Conservation (phyloP, 1,140 invertebrate genomes). For the Drosophila nannoptera region DNA sequence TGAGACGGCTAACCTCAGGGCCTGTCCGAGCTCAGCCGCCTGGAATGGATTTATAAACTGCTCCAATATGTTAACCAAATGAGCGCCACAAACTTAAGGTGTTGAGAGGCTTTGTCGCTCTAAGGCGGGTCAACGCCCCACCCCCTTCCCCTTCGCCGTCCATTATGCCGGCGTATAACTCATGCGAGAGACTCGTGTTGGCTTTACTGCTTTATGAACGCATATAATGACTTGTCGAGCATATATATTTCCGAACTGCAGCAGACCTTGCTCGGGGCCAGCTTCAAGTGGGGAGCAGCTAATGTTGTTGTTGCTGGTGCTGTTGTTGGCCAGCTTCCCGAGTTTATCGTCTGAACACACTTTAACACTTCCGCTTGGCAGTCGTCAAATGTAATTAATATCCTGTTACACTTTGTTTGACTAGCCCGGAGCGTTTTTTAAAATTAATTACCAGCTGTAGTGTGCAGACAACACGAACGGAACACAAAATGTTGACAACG, state of each 20-base stretch:
- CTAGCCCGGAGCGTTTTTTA: conserved; percentile 72
- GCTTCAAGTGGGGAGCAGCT: too few relatives aligned
- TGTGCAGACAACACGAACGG: conserved; percentile 67
- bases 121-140: too few relatives aligned
- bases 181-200: too few relatives aligned
- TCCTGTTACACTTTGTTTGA: conserved; percentile 77
- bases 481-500: conserved; percentile 64
- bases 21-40: not conserved
- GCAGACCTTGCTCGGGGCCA: not conserved
- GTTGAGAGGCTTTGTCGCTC: too few relatives aligned
- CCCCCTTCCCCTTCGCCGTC: too few relatives aligned
- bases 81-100: too few relatives aligned
- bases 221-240: too few relatives aligned
- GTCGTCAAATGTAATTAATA: conserved; percentile 77
- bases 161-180: too few relatives aligned
- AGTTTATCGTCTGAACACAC: conserved; percentile 67
- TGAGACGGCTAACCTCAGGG: not conserved
- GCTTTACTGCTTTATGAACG: too few relatives aligned
- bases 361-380: conserved; percentile 73
- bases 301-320: conserved; percentile 16
- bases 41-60: not conserved
- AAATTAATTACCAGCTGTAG: conserved; percentile 72
- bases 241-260: not conserved
- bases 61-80: too few relatives aligned
- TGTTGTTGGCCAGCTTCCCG: too few relatives aligned